Evolutionary conservation across 2,797 vertebrate genomes (phyloP).

Genomic region (Eremophila alpestris): DNA sequence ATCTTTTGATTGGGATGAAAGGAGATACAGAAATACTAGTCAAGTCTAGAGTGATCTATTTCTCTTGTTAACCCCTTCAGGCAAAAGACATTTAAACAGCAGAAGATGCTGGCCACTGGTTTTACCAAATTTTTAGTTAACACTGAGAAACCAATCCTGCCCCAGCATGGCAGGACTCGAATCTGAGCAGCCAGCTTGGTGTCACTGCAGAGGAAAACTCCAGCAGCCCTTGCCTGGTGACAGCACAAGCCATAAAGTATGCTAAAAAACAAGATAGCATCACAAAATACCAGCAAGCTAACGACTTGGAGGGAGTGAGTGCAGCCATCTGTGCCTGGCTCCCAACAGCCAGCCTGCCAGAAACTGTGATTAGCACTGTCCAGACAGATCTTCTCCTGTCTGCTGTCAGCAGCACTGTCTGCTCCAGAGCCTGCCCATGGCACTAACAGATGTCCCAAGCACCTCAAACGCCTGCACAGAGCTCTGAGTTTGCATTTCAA

Average conservation of each 20-base stretch:
- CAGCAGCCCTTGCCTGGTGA: not conserved
- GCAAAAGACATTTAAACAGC: not conserved
- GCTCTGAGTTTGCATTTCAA: not conserved
- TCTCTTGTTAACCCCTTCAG: not conserved
- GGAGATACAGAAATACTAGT: not conserved
- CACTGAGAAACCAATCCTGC: not conserved
- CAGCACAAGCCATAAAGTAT: not conserved
- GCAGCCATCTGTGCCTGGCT: constrained; percentile 44
- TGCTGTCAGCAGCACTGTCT: constrained; percentile 40
- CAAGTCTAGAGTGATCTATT: not conserved
- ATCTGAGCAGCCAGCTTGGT: not conserved
- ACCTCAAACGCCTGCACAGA: not conserved
- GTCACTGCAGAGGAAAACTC: not conserved
- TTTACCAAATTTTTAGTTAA: not conserved
- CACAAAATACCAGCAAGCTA: not conserved
- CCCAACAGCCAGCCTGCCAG: not conserved
- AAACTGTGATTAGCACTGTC: not conserved
- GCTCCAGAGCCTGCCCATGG: constrained; percentile 21
- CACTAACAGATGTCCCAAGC: constrained; percentile 23
- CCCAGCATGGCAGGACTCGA: not conserved
- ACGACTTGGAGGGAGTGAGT: not conserved
- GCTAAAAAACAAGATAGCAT: not conserved
- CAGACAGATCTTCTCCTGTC: constrained; percentile 2
- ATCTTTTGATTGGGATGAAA: not conserved
- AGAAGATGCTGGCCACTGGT: not conserved